Conservation (phyloP, 2,888 invertebrate species). For the Ferdinandea cuprea region DNA sequence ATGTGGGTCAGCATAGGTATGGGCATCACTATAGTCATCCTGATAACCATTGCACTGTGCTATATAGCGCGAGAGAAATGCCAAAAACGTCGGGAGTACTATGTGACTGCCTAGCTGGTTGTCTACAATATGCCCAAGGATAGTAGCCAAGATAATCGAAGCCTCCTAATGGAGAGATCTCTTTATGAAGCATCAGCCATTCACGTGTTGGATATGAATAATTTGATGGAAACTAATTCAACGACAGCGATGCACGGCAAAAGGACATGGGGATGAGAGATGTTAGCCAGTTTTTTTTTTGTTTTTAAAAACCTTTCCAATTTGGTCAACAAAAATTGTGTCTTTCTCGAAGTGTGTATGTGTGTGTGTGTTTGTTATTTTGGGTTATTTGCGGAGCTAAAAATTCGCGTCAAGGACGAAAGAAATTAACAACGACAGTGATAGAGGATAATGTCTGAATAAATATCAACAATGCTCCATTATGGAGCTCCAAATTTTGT, state of each 20-base stretch:
- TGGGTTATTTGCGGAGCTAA: constrained; percentile 35
- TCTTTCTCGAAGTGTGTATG: too few relatives aligned
- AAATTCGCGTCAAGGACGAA: constrained; percentile 35
- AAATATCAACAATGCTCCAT: constrained; percentile 1
- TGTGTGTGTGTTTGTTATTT: constrained; percentile 41
- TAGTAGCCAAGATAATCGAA: constrained; percentile 58
- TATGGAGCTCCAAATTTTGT: neutral
- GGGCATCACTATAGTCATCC: constrained; percentile 87
- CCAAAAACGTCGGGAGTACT: constrained; percentile 88
- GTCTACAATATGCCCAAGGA: constrained; percentile 63
- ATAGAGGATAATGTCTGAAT: constrained; percentile 38
- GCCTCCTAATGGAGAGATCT: constrained; percentile 49
- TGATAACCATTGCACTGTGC: constrained; percentile 92
- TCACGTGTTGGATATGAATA: constrained; percentile 51
- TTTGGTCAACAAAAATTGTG: too few relatives aligned
- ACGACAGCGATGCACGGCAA: constrained; percentile 28
- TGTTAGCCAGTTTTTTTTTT: too few relatives aligned
- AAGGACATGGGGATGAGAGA: constrained; percentile 59
- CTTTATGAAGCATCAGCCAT: constrained; percentile 35
- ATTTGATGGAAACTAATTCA: constrained; percentile 39
- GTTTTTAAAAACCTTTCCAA: too few relatives aligned
- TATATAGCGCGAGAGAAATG: constrained; percentile 92
- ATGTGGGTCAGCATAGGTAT: constrained; percentile 93
- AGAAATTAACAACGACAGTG: constrained; percentile 8
- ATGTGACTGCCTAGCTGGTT: constrained; percentile 87